A percentile compares a stretch with the other conserved stretches of the same genome.
Evolutionary conservation across 2,797 vertebrate genomes (phyloP).

Genomic region (Chelidonichthys spinosus): DNA sequence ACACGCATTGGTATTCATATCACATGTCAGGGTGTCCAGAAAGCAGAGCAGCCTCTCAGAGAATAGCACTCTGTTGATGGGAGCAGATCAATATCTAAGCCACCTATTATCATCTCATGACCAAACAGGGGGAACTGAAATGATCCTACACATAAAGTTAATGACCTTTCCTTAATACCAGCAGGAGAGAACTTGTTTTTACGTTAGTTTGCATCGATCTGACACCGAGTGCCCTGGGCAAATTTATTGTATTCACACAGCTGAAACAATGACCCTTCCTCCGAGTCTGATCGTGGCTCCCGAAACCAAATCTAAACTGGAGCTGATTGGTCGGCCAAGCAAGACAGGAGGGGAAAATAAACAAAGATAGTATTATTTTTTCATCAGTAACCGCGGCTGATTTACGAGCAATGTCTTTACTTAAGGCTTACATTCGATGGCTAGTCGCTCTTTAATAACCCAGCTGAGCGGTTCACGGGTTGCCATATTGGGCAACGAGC

Average conservation of each 20-base stretch:
- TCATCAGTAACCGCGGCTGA: constrained; percentile 44
- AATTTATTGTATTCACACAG: constrained; percentile 50
- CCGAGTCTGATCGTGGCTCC: constrained; percentile 51
- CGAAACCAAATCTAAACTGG: constrained; percentile 40
- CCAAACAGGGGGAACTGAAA: constrained; percentile 64
- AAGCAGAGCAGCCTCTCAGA: constrained; percentile 48
- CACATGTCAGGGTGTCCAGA: constrained; percentile 57
- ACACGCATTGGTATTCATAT: constrained; percentile 61
- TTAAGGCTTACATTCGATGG: constrained; percentile 50
- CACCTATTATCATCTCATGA: constrained; percentile 68
- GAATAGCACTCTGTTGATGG: constrained; percentile 71
- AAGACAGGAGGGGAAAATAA: constrained; percentile 34
- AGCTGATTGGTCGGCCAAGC: constrained; percentile 32
- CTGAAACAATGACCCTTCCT: constrained; percentile 54
- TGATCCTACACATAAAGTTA: constrained; percentile 70
- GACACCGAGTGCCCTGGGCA: constrained; percentile 48
- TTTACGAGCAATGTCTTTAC: constrained; percentile 51
- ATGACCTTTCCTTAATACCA: constrained; percentile 70
- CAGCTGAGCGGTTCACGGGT: constrained; percentile 66
- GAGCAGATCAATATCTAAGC: constrained; percentile 77
- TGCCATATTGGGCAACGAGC: constrained; percentile 67
- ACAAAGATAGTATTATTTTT: constrained; percentile 46
- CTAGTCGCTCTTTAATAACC: constrained; percentile 68
- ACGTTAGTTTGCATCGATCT: constrained; percentile 64
- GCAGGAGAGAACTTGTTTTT: constrained; percentile 57